These are phyloP conservation scores for Geophilus truncorum DNA, from an alignment of 2,888 invertebrate species.

Conservation along the genomic window DNA sequence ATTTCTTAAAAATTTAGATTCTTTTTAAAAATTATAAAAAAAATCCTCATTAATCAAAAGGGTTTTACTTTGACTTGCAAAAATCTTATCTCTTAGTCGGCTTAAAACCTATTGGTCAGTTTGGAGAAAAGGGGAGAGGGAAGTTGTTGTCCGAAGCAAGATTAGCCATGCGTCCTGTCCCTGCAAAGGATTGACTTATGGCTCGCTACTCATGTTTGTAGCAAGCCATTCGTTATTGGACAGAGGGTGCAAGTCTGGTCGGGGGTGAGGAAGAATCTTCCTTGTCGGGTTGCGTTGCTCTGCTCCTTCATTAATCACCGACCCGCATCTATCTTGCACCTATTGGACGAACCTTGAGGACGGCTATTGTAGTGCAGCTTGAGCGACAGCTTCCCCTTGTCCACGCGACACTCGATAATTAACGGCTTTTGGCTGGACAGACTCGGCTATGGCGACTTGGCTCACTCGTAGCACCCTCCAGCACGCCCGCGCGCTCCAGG, in stretches of 20 bases:
- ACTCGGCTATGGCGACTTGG: not conserved
- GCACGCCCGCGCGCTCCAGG: slow-evolving; percentile 30
- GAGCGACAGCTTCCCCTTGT: slow-evolving; percentile 30
- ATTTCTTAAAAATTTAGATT: not conserved
- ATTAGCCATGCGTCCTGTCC: slow-evolving; percentile 25
- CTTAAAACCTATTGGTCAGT: slow-evolving; percentile 17
- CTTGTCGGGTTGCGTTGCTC: slow-evolving; percentile 29
- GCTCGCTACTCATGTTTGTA: slow-evolving; percentile 18
- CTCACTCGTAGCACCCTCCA: not conserved
- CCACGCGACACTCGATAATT: slow-evolving; percentile 30
- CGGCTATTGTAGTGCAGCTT: slow-evolving; percentile 25
- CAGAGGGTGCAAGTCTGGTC: slow-evolving; percentile 8
- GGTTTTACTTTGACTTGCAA: not conserved
- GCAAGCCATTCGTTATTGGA: slow-evolving; percentile 18
- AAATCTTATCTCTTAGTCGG: not conserved
- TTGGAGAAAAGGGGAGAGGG: not conserved
- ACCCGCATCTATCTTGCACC: slow-evolving; percentile 30
- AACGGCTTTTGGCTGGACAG: slow-evolving; percentile 20
- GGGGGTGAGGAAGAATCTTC: slow-evolving; percentile 20
- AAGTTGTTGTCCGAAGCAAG: slow-evolving; percentile 3
- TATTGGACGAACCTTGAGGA: slow-evolving; percentile 29
- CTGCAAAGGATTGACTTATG: slow-evolving; percentile 26
- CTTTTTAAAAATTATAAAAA: not conserved
- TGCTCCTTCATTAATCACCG: slow-evolving; percentile 9
- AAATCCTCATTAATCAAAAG: not conserved